phyloP scores from a whole-genome alignment of 2,888 invertebrate species.

The Chydorus sphaericus region DNA sequence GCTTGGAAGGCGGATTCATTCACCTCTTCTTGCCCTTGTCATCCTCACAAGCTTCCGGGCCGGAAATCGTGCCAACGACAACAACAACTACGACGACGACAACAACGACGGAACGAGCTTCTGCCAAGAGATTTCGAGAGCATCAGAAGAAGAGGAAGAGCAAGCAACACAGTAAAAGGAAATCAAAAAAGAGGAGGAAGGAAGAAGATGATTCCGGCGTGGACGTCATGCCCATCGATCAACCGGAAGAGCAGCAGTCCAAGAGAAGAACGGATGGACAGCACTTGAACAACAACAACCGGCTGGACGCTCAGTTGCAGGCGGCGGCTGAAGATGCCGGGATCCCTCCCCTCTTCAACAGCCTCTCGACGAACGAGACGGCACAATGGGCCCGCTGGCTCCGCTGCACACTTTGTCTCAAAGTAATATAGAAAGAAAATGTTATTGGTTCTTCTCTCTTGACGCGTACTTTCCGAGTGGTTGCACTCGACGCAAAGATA shows the following conservation, averaged over 20 bases:
- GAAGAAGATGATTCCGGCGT: not conserved
- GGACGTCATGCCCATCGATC: too few species aligned
- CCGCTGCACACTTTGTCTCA: constrained; percentile 5
- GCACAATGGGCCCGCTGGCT: constrained; percentile 7
- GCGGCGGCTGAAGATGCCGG: not conserved
- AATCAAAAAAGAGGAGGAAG: not conserved
- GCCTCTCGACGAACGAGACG: constrained; percentile 2
- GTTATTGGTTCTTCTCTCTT: not conserved
- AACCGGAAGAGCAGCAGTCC: not conserved
- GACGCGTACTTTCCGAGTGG: not conserved
- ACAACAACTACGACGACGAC: not conserved
- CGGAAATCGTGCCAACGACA: not conserved
- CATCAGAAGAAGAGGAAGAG: constrained; percentile 1
- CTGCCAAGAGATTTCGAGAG: not conserved
- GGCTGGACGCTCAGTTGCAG: not conserved
- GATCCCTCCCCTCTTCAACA: constrained; percentile 7
- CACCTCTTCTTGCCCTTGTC: constrained; percentile 11
- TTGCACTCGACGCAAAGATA: too few species aligned
- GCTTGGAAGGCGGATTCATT: constrained; percentile 4
- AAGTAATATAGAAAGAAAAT: not conserved
- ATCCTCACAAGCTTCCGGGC: not conserved
- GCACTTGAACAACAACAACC: not conserved
- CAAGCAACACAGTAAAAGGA: not conserved
- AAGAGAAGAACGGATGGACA: not conserved
- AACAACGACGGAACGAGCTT: not conserved